These are phyloP conservation scores for Ivindomyrus marchei DNA, from an alignment of 2,113 vertebrate genomes.

Conservation along the genomic window DNA sequence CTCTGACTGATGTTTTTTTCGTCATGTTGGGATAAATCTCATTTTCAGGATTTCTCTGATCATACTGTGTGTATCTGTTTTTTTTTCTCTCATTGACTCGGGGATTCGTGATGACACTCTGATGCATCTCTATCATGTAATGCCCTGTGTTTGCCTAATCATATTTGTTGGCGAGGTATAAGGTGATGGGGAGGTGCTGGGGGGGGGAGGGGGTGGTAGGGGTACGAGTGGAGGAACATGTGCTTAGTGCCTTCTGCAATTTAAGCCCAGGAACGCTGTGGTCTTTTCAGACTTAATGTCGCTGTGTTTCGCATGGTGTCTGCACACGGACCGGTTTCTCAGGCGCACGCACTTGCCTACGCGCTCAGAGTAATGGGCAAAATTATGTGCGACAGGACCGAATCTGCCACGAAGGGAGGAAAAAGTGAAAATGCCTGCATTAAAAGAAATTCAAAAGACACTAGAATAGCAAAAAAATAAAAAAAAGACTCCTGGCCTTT, in stretches of 20 bases:
- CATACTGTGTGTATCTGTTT: background rate
- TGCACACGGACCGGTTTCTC: background rate
- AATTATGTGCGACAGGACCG: background rate
- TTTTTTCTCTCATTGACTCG: background rate
- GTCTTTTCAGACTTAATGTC: background rate
- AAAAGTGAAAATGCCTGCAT: background rate
- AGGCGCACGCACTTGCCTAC: background rate
- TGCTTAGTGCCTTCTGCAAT: background rate
- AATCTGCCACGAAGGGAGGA: background rate
- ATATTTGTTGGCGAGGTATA: background rate
- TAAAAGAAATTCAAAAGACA: conserved; percentile 1
- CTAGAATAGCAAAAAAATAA: background rate
- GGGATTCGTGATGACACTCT: background rate
- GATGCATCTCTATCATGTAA: background rate
- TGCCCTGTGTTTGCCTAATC: background rate
- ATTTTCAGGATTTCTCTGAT: background rate
- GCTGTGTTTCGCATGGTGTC: background rate
- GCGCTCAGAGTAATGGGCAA: background rate
- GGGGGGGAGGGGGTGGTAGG: background rate
- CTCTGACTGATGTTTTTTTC: background rate
- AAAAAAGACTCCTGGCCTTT: background rate
- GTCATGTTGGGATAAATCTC: background rate
- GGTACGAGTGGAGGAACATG: background rate
- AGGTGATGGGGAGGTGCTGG: background rate
- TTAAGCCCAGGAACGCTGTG: background rate